These are phyloP conservation scores for Drusus annulatus DNA, from an alignment of 1,140 invertebrate species.

Conservation along the genomic window DNA sequence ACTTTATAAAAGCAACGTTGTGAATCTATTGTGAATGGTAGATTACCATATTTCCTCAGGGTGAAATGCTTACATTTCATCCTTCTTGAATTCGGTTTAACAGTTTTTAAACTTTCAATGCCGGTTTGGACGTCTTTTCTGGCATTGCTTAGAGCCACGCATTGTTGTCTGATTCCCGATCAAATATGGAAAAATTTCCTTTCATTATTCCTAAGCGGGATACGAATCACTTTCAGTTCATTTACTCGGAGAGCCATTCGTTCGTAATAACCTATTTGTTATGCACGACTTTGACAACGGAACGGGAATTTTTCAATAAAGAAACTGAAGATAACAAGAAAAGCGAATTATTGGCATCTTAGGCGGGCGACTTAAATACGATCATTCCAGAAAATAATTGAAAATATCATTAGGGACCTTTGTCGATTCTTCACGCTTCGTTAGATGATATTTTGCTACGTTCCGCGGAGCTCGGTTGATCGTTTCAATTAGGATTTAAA, in stretches of 20 bases:
- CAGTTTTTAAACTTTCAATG: conserved; percentile 40
- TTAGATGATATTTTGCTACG: conserved; percentile 34
- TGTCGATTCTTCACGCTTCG: conserved; percentile 41
- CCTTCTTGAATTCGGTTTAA: conserved; percentile 21
- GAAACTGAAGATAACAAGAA: conserved; percentile 25
- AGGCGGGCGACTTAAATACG: conserved; percentile 15
- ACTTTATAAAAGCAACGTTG: conserved; percentile 26
- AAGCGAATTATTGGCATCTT: conserved; percentile 15
- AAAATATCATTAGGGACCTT: conserved; percentile 51
- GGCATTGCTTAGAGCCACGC: conserved; percentile 17
- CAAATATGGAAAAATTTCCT: conserved; percentile 40
- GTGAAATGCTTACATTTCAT: conserved; percentile 24
- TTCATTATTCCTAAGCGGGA: conserved; percentile 39
- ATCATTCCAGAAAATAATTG: conserved; percentile 50
- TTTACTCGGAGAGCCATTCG: conserved; percentile 52
- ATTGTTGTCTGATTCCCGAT: conserved; percentile 26
- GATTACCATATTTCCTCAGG: conserved; percentile 26
- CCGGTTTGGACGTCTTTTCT: background rate
- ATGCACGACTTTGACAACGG: conserved; percentile 41
- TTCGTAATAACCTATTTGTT: conserved; percentile 52
- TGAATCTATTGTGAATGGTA: conserved; percentile 27
- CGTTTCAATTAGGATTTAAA: conserved; percentile 47
- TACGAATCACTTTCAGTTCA: conserved; percentile 47
- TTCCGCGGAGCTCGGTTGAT: conserved; percentile 28
- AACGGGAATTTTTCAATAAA: conserved; percentile 35